phyloP scores from a whole-genome alignment of 2,113 vertebrate species.

The Chloropsis hardwickii region DNA sequence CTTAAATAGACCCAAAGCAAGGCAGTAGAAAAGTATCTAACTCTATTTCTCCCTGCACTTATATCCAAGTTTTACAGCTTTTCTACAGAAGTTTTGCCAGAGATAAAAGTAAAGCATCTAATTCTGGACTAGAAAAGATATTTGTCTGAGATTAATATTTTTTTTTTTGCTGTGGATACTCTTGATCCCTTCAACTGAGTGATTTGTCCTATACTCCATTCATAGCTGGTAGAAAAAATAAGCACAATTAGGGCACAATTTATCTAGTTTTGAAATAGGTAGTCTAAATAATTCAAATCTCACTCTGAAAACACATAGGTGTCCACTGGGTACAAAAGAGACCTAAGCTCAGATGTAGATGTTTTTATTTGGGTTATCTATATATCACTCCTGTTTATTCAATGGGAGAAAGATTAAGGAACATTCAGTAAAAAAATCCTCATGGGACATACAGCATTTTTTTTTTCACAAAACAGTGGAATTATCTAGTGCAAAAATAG shows the following conservation, averaged over 20 bases:
- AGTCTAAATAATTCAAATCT: background rate
- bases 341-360: background rate
- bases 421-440: background rate
- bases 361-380: background rate
- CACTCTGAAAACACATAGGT: background rate
- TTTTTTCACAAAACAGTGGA: background rate
- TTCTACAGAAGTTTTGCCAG: background rate
- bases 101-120: background rate
- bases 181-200: background rate
- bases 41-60: background rate
- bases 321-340: background rate
- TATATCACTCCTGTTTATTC: background rate
- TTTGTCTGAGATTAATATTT: background rate
- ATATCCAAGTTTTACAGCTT: background rate
- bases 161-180: background rate
- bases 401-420: background rate
- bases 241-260: background rate
- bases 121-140: background rate
- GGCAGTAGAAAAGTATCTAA: background rate
- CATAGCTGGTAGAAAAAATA: background rate
- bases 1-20: background rate
- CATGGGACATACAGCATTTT: background rate
- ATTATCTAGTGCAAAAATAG: background rate
- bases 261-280: background rate
- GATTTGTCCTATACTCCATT: background rate